Conservation (phyloP, 2,888 invertebrate species). For the Notocelia uddmanniana region DNA sequence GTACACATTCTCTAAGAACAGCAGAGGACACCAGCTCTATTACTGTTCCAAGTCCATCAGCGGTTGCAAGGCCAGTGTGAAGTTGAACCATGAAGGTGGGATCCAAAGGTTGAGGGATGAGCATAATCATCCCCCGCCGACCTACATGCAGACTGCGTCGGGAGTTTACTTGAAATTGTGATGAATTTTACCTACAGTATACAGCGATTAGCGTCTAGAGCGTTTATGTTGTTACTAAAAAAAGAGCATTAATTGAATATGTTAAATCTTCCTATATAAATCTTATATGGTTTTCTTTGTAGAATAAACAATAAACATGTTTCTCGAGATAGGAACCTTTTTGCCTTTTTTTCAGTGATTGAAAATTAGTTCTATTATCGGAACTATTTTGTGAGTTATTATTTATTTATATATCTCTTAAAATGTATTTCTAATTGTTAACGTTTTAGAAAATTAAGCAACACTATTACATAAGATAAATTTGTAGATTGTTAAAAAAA, state of each 20-base stretch:
- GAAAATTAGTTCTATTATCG: no score
- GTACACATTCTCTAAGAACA: slow-evolving; percentile 36
- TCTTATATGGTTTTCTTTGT: not conserved
- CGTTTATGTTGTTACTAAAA: not conserved
- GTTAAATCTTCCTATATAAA: not conserved
- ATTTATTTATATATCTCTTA: no score
- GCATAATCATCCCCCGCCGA: slow-evolving; percentile 42
- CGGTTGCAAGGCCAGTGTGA: slow-evolving; percentile 39
- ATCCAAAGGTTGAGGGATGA: slow-evolving; percentile 18
- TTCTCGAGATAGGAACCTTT: not conserved
- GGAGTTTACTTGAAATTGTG: slow-evolving; percentile 36
- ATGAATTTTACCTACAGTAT: no score
- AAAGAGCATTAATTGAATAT: not conserved
- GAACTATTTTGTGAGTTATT: no score
- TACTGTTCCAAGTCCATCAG: slow-evolving; percentile 33
- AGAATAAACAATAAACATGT: not conserved
- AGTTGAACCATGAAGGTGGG: slow-evolving; percentile 19
- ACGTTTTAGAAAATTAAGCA: no score
- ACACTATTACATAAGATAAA: no score
- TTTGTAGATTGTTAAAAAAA: no score
- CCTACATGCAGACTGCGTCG: slow-evolving; percentile 12
- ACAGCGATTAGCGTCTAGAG: not conserved
- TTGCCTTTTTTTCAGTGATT: not conserved
- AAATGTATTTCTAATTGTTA: no score
- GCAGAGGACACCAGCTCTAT: slow-evolving; percentile 1